Evolutionary conservation across 1,140 invertebrate genomes (phyloP).

Genomic region (Drosophila yakuba): DNA sequence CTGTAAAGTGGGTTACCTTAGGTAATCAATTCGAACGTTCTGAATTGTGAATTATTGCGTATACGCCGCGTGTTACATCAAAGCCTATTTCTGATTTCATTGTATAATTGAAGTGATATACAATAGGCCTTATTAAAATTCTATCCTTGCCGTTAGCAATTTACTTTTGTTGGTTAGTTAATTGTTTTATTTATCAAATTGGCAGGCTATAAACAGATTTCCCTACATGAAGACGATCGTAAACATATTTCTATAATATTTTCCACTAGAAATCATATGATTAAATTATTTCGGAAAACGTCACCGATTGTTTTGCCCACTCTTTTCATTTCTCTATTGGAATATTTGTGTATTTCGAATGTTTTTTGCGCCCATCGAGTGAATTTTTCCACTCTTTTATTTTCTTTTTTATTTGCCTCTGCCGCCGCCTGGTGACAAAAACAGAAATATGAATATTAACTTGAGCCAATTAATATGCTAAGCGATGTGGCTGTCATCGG

Average conservation of each 20-base stretch:
- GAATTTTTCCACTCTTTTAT: constrained; percentile 37
- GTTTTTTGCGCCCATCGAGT: constrained; percentile 8
- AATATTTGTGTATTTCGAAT: constrained; percentile 21
- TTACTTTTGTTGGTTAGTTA: neutral
- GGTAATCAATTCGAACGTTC: neutral
- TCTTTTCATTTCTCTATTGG: constrained; percentile 12
- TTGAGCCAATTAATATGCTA: constrained; percentile 82
- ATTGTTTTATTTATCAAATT: neutral
- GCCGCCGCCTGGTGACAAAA: constrained; percentile 52
- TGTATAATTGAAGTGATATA: neutral
- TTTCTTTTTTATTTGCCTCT: neutral
- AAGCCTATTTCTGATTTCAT: neutral
- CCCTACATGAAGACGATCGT: neutral
- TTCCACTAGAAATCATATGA: constrained; percentile 24
- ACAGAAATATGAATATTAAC: constrained; percentile 69
- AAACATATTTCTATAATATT: neutral
- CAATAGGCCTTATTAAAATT: neutral
- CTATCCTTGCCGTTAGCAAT: neutral
- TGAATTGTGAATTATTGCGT: neutral
- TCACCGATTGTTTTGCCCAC: constrained; percentile 35
- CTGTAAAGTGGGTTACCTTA: constrained; percentile 6
- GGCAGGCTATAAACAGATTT: neutral
- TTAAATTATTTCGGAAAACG: constrained; percentile 20
- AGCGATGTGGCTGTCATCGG: constrained; percentile 63
- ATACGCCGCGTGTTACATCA: constrained; percentile 4